Base-by-base conservation (phyloP, 2,797 vertebrate species). In the Spea hammondii region DNA sequence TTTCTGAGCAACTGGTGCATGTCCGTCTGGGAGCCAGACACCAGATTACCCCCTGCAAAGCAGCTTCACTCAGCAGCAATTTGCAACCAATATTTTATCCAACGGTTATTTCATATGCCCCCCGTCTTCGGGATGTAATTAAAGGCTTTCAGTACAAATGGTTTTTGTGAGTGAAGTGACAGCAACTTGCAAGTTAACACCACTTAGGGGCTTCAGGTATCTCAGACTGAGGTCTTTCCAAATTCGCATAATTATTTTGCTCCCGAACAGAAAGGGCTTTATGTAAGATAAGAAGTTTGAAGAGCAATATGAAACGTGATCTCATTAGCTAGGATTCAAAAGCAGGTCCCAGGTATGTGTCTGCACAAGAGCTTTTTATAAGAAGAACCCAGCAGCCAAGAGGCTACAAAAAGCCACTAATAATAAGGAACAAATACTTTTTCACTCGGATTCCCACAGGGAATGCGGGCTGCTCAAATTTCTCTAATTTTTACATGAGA, bases 11-110 rank as follows among this genome's bases (percentile, higher is more conserved):
- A 87, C 83, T 87, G 91, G 88, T 86, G 92, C 91, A 79, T 91
- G 91, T 89, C 91, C 0, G 70, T 79, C 84, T 85, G 86, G 86
- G 89, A 85, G 86, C 86, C 51, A 14, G 85, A 65, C 70, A 67
- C 80, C 85, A 91, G 90, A 90, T 92, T 92, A 49, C 74, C 86
- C 88, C 87, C 89, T 85, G 88, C 90, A 85, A 88, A 79, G 84
- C 65, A 86, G 72, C 78, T 87, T 77, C 86, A 86, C 84, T 44
- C 79, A 81, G 74, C 79, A 69, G 65, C 79, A 81, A 81, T 81
- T 81, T 81, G 79, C 79, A 81, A 77, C 69, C 79, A 81, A 81
- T 81, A 81, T 81, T 81, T 32, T 73, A 60, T 76, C 70, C 74
- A n/a, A 54, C 70, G 70, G 79, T 81, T 76, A 81, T 77, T 81